A percentile compares a stretch with the other conserved stretches of the same genome.
phyloP scores from a whole-genome alignment of 2,888 invertebrate genomes.

The Agriopis marginaria region DNA sequence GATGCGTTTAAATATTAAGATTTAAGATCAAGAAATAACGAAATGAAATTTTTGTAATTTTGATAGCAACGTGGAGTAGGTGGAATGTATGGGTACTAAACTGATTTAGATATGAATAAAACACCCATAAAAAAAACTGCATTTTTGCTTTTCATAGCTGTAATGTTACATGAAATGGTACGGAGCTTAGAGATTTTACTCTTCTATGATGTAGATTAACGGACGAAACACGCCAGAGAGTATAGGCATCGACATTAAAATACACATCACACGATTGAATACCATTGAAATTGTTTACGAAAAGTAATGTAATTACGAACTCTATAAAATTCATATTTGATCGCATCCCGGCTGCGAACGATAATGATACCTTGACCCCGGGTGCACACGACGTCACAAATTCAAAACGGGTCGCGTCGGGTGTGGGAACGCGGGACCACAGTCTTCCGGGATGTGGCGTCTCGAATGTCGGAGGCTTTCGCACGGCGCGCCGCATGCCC shows the following conservation, averaged over 20 bases:
- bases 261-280: not conserved
- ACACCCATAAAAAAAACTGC: too few relatives aligned
- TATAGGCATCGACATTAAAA: too few relatives aligned
- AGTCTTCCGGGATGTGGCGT: conserved; percentile 85
- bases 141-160: too few relatives aligned
- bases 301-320: conserved; percentile 1
- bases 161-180: too few relatives aligned
- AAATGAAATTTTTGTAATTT: not conserved
- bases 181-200: too few relatives aligned
- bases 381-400: conserved; percentile 43
- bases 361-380: conserved; percentile 42
- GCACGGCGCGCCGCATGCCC: conserved; percentile 78
- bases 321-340: conserved; percentile 24
- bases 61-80: not conserved
- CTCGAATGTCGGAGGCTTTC: conserved; percentile 77
- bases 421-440: conserved; percentile 73
- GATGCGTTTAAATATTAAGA: conserved; percentile 16
- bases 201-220: too few relatives aligned
- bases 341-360: conserved; percentile 18
- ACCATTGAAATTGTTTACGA: not conserved
- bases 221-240: too few relatives aligned
- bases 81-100: too few relatives aligned
- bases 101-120: too few relatives aligned
- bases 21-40: not conserved
- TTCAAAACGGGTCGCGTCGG: conserved; percentile 42